Conservation (phyloP, 1,140 invertebrate genomes). For the Lordiphosa clarofinis region DNA sequence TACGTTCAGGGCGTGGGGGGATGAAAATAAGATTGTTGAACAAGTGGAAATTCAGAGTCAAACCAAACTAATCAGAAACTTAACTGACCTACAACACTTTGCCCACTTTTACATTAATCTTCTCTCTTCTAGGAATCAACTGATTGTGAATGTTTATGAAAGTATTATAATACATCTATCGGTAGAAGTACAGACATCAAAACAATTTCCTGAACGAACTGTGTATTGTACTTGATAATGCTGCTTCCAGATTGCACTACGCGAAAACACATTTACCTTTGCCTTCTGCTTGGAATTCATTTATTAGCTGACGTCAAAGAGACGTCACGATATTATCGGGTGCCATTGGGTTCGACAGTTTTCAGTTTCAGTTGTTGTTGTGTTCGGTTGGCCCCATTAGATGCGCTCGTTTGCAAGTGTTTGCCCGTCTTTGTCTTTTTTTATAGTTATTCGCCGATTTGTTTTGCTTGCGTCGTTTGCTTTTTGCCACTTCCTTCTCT, state of each 20-base stretch:
- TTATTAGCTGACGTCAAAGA: constrained; percentile 47
- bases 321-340: constrained; percentile 39
- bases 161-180: too few relatives aligned
- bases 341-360: constrained; percentile 4
- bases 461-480: constrained; percentile 54
- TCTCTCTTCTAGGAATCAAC: too few relatives aligned
- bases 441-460: constrained; percentile 43
- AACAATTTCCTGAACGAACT: too few relatives aligned
- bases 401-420: constrained; percentile 46
- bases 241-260: constrained; percentile 1
- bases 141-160: too few relatives aligned
- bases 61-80: too few relatives aligned
- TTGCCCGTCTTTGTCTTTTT: constrained; percentile 10
- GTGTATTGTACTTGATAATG: too few relatives aligned
- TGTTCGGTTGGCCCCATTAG: constrained; percentile 52
- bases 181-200: too few relatives aligned
- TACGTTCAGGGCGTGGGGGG: too few relatives aligned
- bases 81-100: too few relatives aligned
- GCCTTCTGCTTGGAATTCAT: constrained; percentile 32
- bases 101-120: too few relatives aligned
- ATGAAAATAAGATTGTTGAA: too few relatives aligned
- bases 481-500: constrained; percentile 31
- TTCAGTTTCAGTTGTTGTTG: constrained; percentile 3
- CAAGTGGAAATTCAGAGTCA: too few relatives aligned
- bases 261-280: constrained; percentile 14